Conservation (phyloP, 2,113 vertebrate species). For the Bothrops jararaca region DNA sequence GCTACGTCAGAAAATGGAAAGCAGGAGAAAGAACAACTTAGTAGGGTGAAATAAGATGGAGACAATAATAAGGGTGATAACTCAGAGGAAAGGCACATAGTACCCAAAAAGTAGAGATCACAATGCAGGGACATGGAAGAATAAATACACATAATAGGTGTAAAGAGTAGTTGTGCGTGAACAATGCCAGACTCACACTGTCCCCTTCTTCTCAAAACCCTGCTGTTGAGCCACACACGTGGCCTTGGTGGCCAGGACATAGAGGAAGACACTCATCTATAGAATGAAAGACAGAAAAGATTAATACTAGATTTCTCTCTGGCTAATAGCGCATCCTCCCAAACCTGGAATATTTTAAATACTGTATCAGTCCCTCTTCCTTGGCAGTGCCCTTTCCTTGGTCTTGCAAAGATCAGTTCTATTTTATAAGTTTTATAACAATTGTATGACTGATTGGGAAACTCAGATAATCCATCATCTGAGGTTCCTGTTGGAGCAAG, state of each 20-base stretch:
- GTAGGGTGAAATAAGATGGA: neutral
- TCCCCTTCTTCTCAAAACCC: conserved; percentile 86
- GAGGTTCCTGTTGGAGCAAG: neutral
- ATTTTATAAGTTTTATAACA: neutral
- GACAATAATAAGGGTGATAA: neutral
- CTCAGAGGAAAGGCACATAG: neutral
- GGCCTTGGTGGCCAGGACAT: conserved; percentile 80
- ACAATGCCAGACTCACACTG: conserved; percentile 76
- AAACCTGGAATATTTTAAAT: neutral
- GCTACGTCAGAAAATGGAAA: neutral
- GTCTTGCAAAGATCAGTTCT: neutral
- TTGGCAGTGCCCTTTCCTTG: neutral
- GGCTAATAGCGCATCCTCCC: neutral
- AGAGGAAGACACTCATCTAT: conserved; percentile 87
- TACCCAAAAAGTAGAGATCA: neutral
- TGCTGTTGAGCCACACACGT: conserved; percentile 76
- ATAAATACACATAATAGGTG: no score
- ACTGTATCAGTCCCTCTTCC: neutral
- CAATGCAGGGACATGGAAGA: neutral
- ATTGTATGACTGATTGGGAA: neutral
- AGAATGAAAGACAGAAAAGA: neutral
- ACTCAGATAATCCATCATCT: neutral
- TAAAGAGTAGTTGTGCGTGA: neutral
- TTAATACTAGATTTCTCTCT: neutral
- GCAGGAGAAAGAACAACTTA: neutral